A percentile compares a stretch with the other conserved stretches of the same genome.
These are phyloP conservation scores for Austrofundulus limnaeus DNA, from an alignment of 2,113 vertebrate genomes.

Conservation along the genomic window DNA sequence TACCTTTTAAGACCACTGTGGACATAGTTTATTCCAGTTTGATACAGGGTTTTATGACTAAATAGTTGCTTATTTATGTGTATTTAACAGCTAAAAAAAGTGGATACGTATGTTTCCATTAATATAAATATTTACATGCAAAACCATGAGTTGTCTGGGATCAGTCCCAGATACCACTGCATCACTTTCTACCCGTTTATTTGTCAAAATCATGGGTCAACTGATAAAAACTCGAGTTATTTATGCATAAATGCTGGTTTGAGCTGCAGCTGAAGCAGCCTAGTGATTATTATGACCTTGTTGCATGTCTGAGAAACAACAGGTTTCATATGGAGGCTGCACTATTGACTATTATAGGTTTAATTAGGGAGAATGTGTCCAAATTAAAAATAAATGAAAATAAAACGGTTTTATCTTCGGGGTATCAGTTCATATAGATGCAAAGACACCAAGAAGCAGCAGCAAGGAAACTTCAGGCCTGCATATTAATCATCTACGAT, in stretches of 20 bases:
- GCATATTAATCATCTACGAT: slow-evolving; percentile 67
- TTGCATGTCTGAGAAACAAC: background rate
- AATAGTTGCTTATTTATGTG: too few species aligned
- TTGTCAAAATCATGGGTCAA: slow-evolving; percentile 53
- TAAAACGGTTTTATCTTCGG: slow-evolving; percentile 2
- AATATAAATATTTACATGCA: too few species aligned
- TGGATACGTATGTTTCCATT: too few species aligned
- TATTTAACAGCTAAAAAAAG: too few species aligned
- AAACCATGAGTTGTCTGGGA: too few species aligned
- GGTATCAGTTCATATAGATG: slow-evolving; percentile 15
- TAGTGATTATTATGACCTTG: background rate
- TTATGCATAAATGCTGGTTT: slow-evolving; percentile 50
- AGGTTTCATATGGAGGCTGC: background rate
- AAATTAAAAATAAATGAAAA: too few species aligned
- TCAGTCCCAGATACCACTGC: too few species aligned
- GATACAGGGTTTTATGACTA: too few species aligned
- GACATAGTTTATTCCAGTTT: too few species aligned
- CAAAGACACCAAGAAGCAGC: slow-evolving; percentile 23
- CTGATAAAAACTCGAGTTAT: slow-evolving; percentile 28
- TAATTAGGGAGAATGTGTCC: background rate
- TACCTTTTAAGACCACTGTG: too few species aligned
- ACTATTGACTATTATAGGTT: background rate
- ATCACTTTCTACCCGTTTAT: too few species aligned
- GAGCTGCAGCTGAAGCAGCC: background rate
- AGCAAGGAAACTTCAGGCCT: slow-evolving; percentile 35